These are phyloP conservation scores for Jaculus jaculus DNA, from an alignment of 2,113 vertebrate species.

Conservation along the genomic window DNA sequence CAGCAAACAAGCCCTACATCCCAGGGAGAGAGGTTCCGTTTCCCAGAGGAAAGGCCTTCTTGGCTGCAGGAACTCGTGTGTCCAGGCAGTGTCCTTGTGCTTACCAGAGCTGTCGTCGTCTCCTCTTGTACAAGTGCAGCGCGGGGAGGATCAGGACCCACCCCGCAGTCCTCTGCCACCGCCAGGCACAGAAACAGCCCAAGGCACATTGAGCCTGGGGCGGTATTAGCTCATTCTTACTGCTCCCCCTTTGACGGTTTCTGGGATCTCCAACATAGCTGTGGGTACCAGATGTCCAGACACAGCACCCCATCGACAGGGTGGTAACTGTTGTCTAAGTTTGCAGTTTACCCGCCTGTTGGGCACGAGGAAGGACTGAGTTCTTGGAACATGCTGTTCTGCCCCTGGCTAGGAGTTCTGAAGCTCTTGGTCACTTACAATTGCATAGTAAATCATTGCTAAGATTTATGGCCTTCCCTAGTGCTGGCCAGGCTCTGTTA, in stretches of 20 bases:
- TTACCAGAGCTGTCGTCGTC: too few relatives aligned
- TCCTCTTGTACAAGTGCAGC: fast-evolving
- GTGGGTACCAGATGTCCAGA: not conserved
- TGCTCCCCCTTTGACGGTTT: not conserved
- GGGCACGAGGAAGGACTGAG: not conserved
- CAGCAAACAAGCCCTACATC: too few relatives aligned
- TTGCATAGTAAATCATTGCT: not conserved
- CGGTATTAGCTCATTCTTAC: not conserved
- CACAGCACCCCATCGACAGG: not conserved
- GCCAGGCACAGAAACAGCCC: fast-evolving
- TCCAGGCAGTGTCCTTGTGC: too few relatives aligned
- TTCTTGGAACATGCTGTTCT: not conserved
- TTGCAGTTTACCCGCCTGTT: constrained; percentile 17
- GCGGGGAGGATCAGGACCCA: fast-evolving
- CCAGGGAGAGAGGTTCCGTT: not conserved
- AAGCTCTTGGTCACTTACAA: constrained; percentile 37
- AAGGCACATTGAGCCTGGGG: not conserved
- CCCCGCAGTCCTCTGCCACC: not conserved
- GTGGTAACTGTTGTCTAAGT: constrained; percentile 26
- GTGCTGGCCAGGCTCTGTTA: not conserved
- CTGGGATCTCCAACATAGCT: not conserved
- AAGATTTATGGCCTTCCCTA: constrained; percentile 11
- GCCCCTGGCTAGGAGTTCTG: constrained; percentile 56
- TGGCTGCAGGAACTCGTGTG: fast-evolving
- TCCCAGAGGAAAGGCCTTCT: not conserved